These are phyloP conservation scores for Valencia hispanica DNA, from an alignment of 2,797 vertebrate genomes.

Conservation along the genomic window DNA sequence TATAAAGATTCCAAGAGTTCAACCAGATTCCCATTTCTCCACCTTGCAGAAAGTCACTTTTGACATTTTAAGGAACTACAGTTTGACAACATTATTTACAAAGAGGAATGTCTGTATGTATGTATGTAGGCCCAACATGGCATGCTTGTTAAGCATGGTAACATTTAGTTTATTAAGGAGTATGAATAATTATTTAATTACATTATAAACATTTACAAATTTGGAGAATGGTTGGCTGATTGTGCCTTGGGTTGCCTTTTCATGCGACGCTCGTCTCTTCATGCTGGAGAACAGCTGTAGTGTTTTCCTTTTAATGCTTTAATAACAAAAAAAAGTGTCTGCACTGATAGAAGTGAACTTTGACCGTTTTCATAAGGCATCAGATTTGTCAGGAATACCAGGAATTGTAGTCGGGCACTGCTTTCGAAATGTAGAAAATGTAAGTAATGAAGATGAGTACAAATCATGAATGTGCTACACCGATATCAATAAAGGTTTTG, in stretches of 20 bases:
- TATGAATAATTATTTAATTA: slow-evolving; percentile 80
- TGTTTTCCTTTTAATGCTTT: slow-evolving; percentile 25
- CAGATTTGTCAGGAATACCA: slow-evolving; percentile 61
- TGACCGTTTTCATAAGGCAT: slow-evolving; percentile 78
- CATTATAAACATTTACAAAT: slow-evolving; percentile 84
- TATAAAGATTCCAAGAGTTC: slow-evolving; percentile 34
- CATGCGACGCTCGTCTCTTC: slow-evolving; percentile 67
- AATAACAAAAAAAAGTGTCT: slow-evolving; percentile 55
- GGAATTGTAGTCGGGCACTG: slow-evolving; percentile 53
- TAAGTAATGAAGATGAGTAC: slow-evolving; percentile 60
- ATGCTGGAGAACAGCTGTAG: slow-evolving; percentile 46
- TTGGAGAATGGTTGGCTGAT: slow-evolving; percentile 63
- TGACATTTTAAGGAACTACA: slow-evolving; percentile 25
- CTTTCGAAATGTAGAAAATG: slow-evolving; percentile 71
- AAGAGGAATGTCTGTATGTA: slow-evolving; percentile 60
- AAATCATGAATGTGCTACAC: slow-evolving; percentile 73
- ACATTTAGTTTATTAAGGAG: slow-evolving; percentile 73
- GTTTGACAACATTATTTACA: slow-evolving; percentile 69
- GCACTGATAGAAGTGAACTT: slow-evolving; percentile 56
- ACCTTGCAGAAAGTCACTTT: slow-evolving; percentile 24
- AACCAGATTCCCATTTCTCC: slow-evolving; percentile 18
- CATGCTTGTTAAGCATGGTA: slow-evolving; percentile 81
- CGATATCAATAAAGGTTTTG: slow-evolving; percentile 56
- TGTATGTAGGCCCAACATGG: slow-evolving; percentile 60
- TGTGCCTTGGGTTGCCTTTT: slow-evolving; percentile 73